Base-by-base conservation (phyloP, 2,113 vertebrate species). In the Tachycineta bicolor region DNA sequence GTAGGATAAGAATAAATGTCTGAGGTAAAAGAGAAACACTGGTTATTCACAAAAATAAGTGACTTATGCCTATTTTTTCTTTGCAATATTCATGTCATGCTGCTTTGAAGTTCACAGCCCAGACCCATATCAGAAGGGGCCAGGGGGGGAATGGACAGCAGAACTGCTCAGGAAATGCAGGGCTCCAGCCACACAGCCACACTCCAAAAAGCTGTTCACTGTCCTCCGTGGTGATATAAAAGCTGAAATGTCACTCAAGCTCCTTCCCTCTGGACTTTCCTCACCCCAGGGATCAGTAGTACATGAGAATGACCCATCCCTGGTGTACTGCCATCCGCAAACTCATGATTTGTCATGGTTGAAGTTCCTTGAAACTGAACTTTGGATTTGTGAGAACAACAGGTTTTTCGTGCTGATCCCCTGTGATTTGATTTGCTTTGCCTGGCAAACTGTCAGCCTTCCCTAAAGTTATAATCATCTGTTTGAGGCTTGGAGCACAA, bases 231-330 rank as follows among this genome's bases (percentile, higher is more conserved):
- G 60, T 70, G 71, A 89, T 63, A 39, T 18, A 69, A 87, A 84
- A 87, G 47, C 77, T 89, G 33, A 94, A 96, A 91, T 96, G 96
- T 96, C 97, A 95, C 63, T 93, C 90, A 90, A 43, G 52, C 69
- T 75, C 63, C 59, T 75, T 96, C 96, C 95, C 96, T 69, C 90
- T 68, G 77, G 97, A 58, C 73, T 92, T 73, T 18, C 6, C 43
- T 50, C 41, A 46, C 97, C 31, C 87, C 34, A 16, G 93, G 90
- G 96, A 97, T 87, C 92, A 80, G 79, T 96, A 96, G 59, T 96
- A 96, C 97, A 96, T 83, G 84, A 92, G 87, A 87, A 95, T 65
- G 94, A 94, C 96, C 95, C 87, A 92, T 96, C 95, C 95, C 94
- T 8, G 4, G 84, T 64, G 96, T 83, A 74, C 95, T 70, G 84